A percentile compares a stretch with the other conserved stretches of the same genome.
These are phyloP conservation scores for Potamilus streckersoni DNA, from an alignment of 1,140 invertebrate genomes.

Conservation along the genomic window DNA sequence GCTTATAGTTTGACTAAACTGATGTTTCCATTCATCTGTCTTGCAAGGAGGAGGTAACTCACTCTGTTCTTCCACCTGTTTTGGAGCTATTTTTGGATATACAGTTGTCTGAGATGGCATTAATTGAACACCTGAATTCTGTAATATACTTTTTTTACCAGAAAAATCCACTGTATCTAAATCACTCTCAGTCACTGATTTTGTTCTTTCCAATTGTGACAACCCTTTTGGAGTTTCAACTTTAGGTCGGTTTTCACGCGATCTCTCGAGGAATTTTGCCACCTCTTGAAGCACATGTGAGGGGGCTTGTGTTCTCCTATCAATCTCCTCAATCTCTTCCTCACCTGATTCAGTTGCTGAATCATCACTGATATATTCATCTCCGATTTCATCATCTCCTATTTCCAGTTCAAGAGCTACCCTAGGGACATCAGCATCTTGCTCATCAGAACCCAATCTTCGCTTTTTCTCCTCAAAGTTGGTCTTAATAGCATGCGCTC, in stretches of 20 bases:
- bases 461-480: constrained; percentile 23
- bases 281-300: constrained; percentile 47
- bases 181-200: no score
- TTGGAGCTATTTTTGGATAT: no score
- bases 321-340: constrained; percentile 18
- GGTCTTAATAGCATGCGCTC: constrained; percentile 74
- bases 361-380: constrained; percentile 17
- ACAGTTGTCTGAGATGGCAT: no score
- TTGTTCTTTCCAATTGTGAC: no score
- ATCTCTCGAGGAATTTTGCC: constrained; percentile 43
- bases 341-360: constrained; percentile 14
- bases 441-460: neutral
- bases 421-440: constrained; percentile 17
- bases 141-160: no score
- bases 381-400: constrained; percentile 4
- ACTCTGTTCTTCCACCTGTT: no score
- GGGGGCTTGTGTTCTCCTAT: constrained; percentile 31
- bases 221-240: constrained; percentile 23
- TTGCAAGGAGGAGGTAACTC: no score
- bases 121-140: no score
- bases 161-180: no score
- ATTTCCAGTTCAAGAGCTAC: constrained; percentile 14
- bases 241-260: constrained; percentile 37
- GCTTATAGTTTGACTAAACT: no score
- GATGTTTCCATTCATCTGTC: no score